phyloP scores from a whole-genome alignment of 92 coral and sea anemone species.

The Parazoanthus swiftii region DNA sequence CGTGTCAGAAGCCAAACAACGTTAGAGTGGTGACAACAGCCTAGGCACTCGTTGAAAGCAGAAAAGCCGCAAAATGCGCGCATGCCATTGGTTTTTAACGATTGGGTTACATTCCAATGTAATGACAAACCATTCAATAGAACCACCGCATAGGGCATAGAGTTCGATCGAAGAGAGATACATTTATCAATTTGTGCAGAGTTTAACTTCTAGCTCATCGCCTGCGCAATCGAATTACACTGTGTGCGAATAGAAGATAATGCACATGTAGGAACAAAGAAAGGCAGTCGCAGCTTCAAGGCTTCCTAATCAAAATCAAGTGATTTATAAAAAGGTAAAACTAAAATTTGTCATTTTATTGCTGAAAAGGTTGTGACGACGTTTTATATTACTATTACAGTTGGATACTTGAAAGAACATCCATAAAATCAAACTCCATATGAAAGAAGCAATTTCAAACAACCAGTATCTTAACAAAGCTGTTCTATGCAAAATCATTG shows the following conservation, averaged over 20 bases:
- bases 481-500: background rate
- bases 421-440: background rate
- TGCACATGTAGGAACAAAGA: no score
- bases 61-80: background rate
- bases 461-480: no score
- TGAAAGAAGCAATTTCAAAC: background rate
- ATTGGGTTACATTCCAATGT: constrained; percentile 7
- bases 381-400: background rate
- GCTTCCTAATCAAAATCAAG: background rate
- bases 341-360: no score
- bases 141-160: background rate
- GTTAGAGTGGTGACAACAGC: constrained; percentile 1
- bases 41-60: background rate
- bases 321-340: background rate
- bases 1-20: background rate
- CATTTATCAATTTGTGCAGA: background rate
- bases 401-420: background rate
- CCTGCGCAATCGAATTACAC: background rate
- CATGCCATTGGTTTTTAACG: background rate
- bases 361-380: background rate
- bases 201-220: background rate
- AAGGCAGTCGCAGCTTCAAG: background rate
- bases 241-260: background rate
- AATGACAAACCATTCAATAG: constrained; percentile 4
- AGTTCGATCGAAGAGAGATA: background rate